These are phyloP conservation scores for Athene noctua DNA, from an alignment of 2,113 vertebrate species.

Conservation along the genomic window DNA sequence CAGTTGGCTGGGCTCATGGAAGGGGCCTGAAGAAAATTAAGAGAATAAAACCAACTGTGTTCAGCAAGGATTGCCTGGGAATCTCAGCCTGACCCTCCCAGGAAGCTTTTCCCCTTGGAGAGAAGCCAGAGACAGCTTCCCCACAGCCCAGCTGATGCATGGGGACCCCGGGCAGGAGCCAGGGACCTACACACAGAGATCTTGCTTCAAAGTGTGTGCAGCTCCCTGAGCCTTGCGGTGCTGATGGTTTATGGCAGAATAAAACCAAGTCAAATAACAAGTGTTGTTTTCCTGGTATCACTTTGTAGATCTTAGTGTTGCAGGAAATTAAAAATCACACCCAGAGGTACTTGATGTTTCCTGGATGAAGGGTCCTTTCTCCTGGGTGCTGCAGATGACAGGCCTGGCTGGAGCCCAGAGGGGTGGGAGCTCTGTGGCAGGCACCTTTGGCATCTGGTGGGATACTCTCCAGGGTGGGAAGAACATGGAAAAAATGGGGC, in stretches of 20 bases:
- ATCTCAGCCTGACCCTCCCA: neutral
- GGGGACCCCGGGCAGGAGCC: neutral
- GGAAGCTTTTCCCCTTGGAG: neutral
- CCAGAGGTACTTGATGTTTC: neutral
- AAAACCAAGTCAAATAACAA: neutral
- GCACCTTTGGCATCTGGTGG: neutral
- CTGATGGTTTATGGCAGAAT: neutral
- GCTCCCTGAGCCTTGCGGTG: neutral
- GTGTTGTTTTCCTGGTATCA: neutral
- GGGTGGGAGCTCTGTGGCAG: neutral
- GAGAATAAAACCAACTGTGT: neutral
- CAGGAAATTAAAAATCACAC: neutral
- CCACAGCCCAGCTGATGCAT: accelerated
- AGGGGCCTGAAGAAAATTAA: neutral
- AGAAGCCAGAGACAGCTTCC: neutral
- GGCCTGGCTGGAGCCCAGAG: neutral
- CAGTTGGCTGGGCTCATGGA: neutral
- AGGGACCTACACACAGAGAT: neutral
- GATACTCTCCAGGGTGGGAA: neutral
- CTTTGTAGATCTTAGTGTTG: neutral
- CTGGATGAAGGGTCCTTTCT: neutral
- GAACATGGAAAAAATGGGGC: neutral
- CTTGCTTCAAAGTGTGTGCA: neutral
- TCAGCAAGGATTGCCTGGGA: neutral
- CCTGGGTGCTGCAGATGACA: neutral